A percentile compares a stretch with the other conserved stretches of the same genome.
Evolutionary conservation across 1,140 invertebrate genomes (phyloP).

Genomic region (Adelges cooleyi): DNA sequence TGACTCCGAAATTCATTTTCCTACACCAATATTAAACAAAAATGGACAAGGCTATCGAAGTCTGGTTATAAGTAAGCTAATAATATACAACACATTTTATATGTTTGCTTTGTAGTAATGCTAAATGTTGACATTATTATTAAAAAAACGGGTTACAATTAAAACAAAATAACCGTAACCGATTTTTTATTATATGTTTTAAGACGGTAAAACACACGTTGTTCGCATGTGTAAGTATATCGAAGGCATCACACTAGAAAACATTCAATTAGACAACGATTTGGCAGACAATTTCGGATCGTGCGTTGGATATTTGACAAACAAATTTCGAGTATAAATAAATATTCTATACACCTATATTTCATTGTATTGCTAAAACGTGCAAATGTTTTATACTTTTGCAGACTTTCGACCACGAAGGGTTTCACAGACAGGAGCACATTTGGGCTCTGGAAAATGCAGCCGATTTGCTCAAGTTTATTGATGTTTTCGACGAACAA

Average conservation of each 20-base stretch:
- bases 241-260: neutral
- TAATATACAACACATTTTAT: neutral
- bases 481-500: slow-evolving; percentile 11
- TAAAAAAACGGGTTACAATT: neutral
- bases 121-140: neutral
- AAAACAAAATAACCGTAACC: too few relatives aligned
- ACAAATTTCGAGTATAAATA: too few relatives aligned
- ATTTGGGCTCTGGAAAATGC: slow-evolving; percentile 12
- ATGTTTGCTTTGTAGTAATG: neutral
- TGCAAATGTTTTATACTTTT: too few relatives aligned
- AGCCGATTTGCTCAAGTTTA: slow-evolving; percentile 1
- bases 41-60: neutral
- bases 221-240: neutral
- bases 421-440: neutral
- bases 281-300: neutral
- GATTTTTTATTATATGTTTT: slow-evolving; percentile 1
- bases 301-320: slow-evolving; percentile 5
- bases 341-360: too few relatives aligned
- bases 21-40: slow-evolving; percentile 1
- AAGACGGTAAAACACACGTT: neutral
- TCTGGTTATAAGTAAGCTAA: neutral
- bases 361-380: too few relatives aligned
- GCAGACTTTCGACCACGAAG: slow-evolving; percentile 7
- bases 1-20: neutral
- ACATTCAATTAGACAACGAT: neutral